Base-by-base conservation (phyloP, 2,797 vertebrate genomes). In the Tarsius wallacei region DNA sequence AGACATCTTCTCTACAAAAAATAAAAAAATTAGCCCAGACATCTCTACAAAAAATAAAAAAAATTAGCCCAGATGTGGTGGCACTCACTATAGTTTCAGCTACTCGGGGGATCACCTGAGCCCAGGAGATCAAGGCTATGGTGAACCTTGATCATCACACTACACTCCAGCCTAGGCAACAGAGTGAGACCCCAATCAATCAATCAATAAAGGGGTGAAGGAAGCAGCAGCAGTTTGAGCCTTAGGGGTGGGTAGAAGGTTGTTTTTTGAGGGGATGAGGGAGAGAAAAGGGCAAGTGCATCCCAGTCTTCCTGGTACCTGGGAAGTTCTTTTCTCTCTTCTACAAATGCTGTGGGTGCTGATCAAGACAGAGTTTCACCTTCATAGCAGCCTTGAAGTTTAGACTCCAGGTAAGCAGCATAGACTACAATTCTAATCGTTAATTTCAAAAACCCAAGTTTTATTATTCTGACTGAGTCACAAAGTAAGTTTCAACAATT, bases 261-360 rank as follows among this genome's bases (percentile, higher is more conserved):
- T 36, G 22, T 0, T 13, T 31, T 49, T 15, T n/a, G 13, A 1
- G 53, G 24, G 1, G 0, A 4, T 42, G 42, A 2, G 2, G 51
- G 33, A 26, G 55, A 22, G 22, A 19, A 12, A 55, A 26, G 28
- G 21, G 28, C 0, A 6, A 47, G n/a, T 13, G 3, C 1, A 2
- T 11, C 2, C 9, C 11, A 11, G 51, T 9, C 10, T 24, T 87
- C 36, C 47, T 61, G 12, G 14, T 4, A 28, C 81, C 15, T 4
- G 5, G 42, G n/a, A 36, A 74, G 70, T 6, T 9, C 47, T 51
- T 66, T 2, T 24, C n/a, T 36, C 28, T 81, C 31, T 68, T 57
- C 73, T 49, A 49, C n/a, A 51, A 42, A 64, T 5, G 33, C 49
- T 9, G 33, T 7, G 16, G 12, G 17, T 28, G 5, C 24, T 66